Evolutionary conservation across 2,113 vertebrate species (phyloP).

Genomic region (Megatriorchis doriae): DNA sequence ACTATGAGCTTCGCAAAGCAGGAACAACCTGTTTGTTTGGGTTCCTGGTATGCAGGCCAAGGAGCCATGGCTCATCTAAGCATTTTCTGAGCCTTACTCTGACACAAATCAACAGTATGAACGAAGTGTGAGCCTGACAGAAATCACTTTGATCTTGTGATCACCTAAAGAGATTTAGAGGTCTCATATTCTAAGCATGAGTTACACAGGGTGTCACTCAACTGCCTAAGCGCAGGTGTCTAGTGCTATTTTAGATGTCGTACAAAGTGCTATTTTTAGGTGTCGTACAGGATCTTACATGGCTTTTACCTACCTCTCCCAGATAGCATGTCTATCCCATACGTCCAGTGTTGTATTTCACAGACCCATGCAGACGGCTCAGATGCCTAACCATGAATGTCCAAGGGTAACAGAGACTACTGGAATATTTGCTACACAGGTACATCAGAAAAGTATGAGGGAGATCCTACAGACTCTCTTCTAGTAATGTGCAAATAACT

Average conservation of each 20-base stretch:
- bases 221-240: background rate
- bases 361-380: background rate
- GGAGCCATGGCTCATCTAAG: background rate
- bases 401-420: background rate
- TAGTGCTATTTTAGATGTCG: background rate
- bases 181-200: background rate
- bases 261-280: background rate
- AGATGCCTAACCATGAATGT: too few species aligned
- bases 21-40: background rate
- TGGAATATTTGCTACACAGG: background rate
- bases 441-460: background rate
- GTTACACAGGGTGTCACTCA: background rate
- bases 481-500: background rate
- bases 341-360: background rate
- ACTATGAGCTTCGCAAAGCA: background rate
- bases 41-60: background rate
- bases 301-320: background rate
- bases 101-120: background rate
- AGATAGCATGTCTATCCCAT: background rate
- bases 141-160: background rate
- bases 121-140: background rate
- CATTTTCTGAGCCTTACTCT: background rate
- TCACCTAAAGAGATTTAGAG: background rate
- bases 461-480: background rate
- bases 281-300: background rate